These are phyloP conservation scores for Sialia sialis DNA, from an alignment of 2,113 vertebrate species.

Conservation along the genomic window DNA sequence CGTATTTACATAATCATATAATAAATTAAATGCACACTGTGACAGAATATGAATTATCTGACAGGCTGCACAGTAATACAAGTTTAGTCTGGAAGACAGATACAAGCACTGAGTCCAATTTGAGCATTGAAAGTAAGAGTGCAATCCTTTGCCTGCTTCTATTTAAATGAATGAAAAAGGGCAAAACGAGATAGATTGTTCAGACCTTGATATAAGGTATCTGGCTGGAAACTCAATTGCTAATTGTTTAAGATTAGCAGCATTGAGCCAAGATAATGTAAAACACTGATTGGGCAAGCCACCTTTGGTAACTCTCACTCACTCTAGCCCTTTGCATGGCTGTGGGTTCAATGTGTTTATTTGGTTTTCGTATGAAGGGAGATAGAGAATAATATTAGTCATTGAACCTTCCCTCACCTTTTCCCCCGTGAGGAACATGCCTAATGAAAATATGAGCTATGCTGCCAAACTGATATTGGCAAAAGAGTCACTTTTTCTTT, in stretches of 20 bases:
- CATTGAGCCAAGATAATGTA: background rate
- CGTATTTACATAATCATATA: background rate
- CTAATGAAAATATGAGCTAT: background rate
- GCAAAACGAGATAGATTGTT: background rate
- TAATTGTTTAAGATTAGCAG: background rate
- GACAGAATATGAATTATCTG: background rate
- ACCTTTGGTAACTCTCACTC: background rate
- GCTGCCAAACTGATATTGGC: background rate
- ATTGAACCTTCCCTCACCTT: background rate
- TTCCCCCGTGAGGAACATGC: background rate
- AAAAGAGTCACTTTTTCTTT: background rate
- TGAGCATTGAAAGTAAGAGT: background rate
- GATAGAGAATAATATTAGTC: background rate
- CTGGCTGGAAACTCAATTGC: background rate
- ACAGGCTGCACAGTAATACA: background rate
- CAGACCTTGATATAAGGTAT: background rate
- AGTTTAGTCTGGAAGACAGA: background rate
- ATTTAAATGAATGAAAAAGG: background rate
- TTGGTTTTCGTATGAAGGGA: background rate
- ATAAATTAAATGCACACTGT: background rate
- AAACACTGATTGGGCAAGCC: background rate
- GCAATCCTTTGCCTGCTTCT: background rate
- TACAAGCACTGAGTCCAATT: background rate
- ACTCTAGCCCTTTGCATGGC: background rate
- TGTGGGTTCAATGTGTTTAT: background rate